Evolutionary conservation across 53 echinoderm and acorn worm species (phyloP), one percentile per base, ranked within the genome.

Genomic region (Pentamera pediparva): DNA sequence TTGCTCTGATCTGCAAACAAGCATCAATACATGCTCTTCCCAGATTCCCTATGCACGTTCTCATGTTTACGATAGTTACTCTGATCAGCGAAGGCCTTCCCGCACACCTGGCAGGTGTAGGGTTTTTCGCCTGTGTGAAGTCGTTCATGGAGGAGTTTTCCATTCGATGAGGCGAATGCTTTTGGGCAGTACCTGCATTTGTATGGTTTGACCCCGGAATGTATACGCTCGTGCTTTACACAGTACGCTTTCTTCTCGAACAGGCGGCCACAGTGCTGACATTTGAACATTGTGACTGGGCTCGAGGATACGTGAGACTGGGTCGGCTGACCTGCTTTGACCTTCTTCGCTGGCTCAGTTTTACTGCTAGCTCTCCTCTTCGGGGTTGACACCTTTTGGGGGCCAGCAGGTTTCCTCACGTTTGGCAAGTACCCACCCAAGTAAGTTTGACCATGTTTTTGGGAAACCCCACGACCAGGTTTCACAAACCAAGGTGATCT

Each of bases 111-210:
- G 30, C 67, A 67, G 25, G n/a, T 45, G n/a, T 38, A 47, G 0
- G 67, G 67, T 43, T 67, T 67, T 67, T 67, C 67, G 41, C 67
- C 67, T n/a, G 83, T 83, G 51, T 83, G 83, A 9, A 45, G 67
- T 6, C 45, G 36, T 50, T 83, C 83, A 31, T 83, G 83, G 21
- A 83, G 50, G 24, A 67, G 48, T 35, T 62, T 65, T 17, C 76
- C 67, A 21, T 76, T 65, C 45, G 69, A 57, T 9, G 76, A 61
- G 25, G 32, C 53, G 31, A 83, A 83, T 55, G 83, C 35, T 51
- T 83, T 48, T 8, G 67, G 69, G 28, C 83, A 83, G 28, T 60
- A 32, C 22, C 60, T 32, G 47, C 83, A 83, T 6, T 27, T 22
- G 19, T 65, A 76, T 10, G 45, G 56, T 32, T 82, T 82, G 56